A percentile compares a stretch with the other conserved stretches of the same genome.
phyloP scores from a whole-genome alignment of 2,797 vertebrate genomes.

The Siniperca obscura region DNA sequence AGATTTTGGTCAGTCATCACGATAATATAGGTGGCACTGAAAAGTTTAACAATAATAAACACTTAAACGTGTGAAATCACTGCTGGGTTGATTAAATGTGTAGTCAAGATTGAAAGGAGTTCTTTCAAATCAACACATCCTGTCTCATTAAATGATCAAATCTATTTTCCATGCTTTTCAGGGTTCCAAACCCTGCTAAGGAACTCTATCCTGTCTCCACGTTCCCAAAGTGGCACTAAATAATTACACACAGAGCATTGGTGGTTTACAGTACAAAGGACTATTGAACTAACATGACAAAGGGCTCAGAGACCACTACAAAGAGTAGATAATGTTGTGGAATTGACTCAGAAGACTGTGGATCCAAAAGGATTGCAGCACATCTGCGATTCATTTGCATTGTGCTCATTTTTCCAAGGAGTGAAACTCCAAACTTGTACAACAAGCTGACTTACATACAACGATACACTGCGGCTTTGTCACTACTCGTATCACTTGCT shows the following conservation, averaged over 20 bases:
- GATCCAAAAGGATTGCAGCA: conserved; percentile 51
- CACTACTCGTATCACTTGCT: conserved; percentile 9
- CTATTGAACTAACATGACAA: conserved; percentile 80
- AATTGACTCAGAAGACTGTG: conserved; percentile 44
- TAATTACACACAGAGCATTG: conserved; percentile 68
- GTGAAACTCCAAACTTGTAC: conserved; percentile 44
- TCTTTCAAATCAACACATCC: conserved; percentile 39
- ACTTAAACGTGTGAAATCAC: conserved; percentile 2
- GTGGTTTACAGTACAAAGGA: conserved; percentile 65
- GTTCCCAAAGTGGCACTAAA: conserved; percentile 71
- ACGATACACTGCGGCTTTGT: conserved; percentile 16
- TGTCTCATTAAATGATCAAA: conserved; percentile 34
- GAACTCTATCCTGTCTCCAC: conserved; percentile 41
- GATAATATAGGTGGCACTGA: conserved; percentile 13
- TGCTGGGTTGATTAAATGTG: conserved; percentile 5
- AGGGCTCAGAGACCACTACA: conserved; percentile 68
- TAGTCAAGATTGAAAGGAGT: background rate
- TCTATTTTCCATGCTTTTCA: conserved; percentile 33
- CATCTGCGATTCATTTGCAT: conserved; percentile 67
- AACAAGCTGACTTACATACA: conserved; percentile 38
- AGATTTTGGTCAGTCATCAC: conserved; percentile 27
- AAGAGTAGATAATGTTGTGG: conserved; percentile 62
- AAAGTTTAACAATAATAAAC: conserved; percentile 34
- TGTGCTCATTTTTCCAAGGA: conserved; percentile 46
- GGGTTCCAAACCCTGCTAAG: background rate